Base-by-base conservation (phyloP, 2,113 vertebrate species). In the Psilopogon haemacephalus region DNA sequence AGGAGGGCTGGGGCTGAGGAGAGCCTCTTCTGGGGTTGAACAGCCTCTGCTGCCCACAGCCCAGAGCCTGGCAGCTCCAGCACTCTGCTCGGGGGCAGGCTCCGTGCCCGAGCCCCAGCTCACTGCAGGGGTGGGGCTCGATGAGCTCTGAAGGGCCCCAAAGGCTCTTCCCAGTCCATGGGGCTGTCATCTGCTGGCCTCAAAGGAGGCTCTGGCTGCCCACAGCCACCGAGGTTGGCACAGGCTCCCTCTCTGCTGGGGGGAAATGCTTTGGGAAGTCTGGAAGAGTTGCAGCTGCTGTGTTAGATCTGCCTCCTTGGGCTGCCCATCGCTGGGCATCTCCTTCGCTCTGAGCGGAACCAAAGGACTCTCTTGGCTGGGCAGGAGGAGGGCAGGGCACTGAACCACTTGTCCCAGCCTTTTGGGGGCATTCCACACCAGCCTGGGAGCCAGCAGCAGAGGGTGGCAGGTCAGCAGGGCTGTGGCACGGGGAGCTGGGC, bases 381-480 rank as follows among this genome's bases (percentile, higher is more conserved):
- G 32, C 55, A 82, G 46, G 11, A 48, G 58, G 42, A 44, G 42
- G 16, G 42, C 42, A 44, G 42, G 18, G 42, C 42, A 44, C 42
- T 44, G 46, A 83, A 52, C 5, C 5, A 19, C 73, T 64, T 46
- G 30, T 56, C 58, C 13, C 3, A 65, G 71, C 50, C 54, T 75
- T 92, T 50, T 60, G 70, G 48, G 65, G 48, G n/a, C 0, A 0
- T 40, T 60, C 42, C 44, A 35, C 20, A 23, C 23, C 76, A 77
- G 17, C 42, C 52, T 68, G 69, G 28, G 88, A 80, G 76, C 76
- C 84, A 77, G 88, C 89, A 84, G 77, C 85, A 88, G 85, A 60
- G 60, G 75, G 79, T 89, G 38, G 37, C 40, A 40, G 2, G 0
- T 74, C 71, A 44, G 32, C 9, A 91, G 90, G 84, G 90, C 68